Evolutionary conservation across 2,797 vertebrate genomes (phyloP).

Genomic region (Micropoecilia bifurca): DNA sequence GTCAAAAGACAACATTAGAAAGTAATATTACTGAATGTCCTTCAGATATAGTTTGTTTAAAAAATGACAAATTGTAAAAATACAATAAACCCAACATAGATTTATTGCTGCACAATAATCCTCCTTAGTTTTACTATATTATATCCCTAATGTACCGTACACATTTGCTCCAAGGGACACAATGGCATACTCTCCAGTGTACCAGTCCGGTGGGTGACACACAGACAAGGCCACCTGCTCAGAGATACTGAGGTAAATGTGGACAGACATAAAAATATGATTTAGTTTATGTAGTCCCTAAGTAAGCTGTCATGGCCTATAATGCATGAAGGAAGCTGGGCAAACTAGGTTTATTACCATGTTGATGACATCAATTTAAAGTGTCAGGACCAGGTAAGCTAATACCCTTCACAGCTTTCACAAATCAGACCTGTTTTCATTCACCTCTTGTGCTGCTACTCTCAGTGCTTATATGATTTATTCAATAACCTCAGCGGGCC

Average conservation of each 20-base stretch:
- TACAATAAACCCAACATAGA: neutral
- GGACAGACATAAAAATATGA: slow-evolving; percentile 76
- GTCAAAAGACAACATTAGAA: neutral
- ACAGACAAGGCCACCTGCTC: slow-evolving; percentile 60
- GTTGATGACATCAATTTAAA: slow-evolving; percentile 76
- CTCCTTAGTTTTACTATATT: slow-evolving; percentile 22
- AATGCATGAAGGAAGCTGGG: slow-evolving; percentile 66
- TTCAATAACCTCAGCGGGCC: slow-evolving; percentile 17
- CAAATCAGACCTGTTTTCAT: slow-evolving; percentile 44
- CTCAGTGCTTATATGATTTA: slow-evolving; percentile 46
- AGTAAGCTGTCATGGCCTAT: slow-evolving; percentile 75
- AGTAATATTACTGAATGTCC: neutral
- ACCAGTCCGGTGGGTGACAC: slow-evolving; percentile 48
- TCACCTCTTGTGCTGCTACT: slow-evolving; percentile 28
- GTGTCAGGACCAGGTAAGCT: slow-evolving; percentile 67
- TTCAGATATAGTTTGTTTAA: neutral
- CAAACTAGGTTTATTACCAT: slow-evolving; percentile 74
- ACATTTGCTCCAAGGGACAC: slow-evolving; percentile 17
- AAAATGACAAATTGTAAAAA: neutral
- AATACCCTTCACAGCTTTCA: slow-evolving; percentile 53
- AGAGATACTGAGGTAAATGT: slow-evolving; percentile 57
- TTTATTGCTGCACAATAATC: slow-evolving; percentile 7
- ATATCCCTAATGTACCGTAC: slow-evolving; percentile 22
- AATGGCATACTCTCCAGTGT: slow-evolving; percentile 20
- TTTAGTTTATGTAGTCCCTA: slow-evolving; percentile 74